phyloP scores from a whole-genome alignment of 2,797 vertebrate genomes.

The Crotalus adamanteus region DNA sequence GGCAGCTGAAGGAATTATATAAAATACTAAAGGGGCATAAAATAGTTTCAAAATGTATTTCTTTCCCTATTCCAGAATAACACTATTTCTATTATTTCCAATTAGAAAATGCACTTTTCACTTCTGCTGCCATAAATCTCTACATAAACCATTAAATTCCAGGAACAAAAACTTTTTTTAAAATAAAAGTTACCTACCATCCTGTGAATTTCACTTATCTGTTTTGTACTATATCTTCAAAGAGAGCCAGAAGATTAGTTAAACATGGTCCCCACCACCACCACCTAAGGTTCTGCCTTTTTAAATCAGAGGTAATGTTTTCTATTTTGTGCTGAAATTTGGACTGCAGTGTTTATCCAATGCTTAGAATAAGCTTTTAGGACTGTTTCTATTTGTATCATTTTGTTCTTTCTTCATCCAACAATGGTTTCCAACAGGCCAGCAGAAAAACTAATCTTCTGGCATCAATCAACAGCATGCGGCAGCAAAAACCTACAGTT shows the following conservation, averaged over 20 bases:
- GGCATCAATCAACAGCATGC: not conserved
- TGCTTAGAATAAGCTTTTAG: slow-evolving; percentile 5
- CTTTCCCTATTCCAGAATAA: slow-evolving; percentile 37
- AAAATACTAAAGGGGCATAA: slow-evolving; percentile 32
- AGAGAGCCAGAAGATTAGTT: slow-evolving; percentile 34
- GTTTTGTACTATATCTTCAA: slow-evolving; percentile 33
- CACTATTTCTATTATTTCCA: slow-evolving; percentile 16
- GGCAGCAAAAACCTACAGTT: not conserved
- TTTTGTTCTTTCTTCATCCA: not conserved
- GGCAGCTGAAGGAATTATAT: slow-evolving; percentile 46
- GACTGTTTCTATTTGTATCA: not conserved
- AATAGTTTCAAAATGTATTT: slow-evolving; percentile 31
- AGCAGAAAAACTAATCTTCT: not conserved
- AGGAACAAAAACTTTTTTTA: slow-evolving; percentile 33
- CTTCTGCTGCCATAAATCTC: slow-evolving; percentile 35
- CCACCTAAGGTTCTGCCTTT: not conserved
- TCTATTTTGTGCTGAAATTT: slow-evolving; percentile 5
- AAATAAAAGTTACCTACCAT: slow-evolving; percentile 12
- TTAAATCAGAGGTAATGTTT: slow-evolving; percentile 42
- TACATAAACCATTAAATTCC: slow-evolving; percentile 22
- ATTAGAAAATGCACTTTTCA: slow-evolving; percentile 23
- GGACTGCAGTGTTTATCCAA: slow-evolving; percentile 24
- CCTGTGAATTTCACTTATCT: slow-evolving; percentile 48
- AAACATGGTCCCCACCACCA: not conserved
- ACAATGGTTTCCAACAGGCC: not conserved